These are phyloP conservation scores for Yponomeuta cagnagella DNA, from an alignment of 2,888 invertebrate species.

Conservation along the genomic window DNA sequence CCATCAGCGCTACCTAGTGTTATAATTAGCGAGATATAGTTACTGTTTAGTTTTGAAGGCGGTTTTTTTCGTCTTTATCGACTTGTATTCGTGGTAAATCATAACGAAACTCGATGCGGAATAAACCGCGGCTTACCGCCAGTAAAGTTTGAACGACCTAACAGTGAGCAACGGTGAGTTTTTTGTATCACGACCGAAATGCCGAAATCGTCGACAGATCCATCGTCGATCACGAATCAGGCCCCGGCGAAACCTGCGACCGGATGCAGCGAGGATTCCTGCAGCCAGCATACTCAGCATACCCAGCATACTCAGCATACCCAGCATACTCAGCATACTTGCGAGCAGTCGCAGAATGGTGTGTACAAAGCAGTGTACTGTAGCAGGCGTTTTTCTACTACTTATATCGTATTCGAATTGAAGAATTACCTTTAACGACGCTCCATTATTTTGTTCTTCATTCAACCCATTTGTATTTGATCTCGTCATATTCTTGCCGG, in stretches of 20 bases:
- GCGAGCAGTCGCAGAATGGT: constrained; percentile 58
- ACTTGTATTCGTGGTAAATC: no score
- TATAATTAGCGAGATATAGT: no score
- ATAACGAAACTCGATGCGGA: no score
- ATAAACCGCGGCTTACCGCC: no score
- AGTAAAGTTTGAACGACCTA: no score
- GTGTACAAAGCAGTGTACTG: constrained; percentile 32
- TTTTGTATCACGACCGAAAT: not conserved
- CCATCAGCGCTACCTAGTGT: no score
- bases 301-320: constrained; percentile 49
- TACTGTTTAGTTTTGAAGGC: no score
- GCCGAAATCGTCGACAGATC: constrained; percentile 40
- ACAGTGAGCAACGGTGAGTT: no score
- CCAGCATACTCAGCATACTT: constrained; percentile 54
- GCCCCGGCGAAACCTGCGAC: constrained; percentile 30
- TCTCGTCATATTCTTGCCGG: no score
- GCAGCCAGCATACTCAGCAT: constrained; percentile 57
- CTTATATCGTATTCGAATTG: not conserved
- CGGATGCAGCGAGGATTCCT: constrained; percentile 49
- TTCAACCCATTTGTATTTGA: no score
- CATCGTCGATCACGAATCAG: constrained; percentile 31
- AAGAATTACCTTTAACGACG: not conserved
- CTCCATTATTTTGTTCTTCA: not conserved
- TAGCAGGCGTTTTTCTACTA: no score
- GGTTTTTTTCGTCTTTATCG: no score